Base-by-base conservation (phyloP, 2,797 vertebrate genomes). In the Spinibarbus caldwelli region DNA sequence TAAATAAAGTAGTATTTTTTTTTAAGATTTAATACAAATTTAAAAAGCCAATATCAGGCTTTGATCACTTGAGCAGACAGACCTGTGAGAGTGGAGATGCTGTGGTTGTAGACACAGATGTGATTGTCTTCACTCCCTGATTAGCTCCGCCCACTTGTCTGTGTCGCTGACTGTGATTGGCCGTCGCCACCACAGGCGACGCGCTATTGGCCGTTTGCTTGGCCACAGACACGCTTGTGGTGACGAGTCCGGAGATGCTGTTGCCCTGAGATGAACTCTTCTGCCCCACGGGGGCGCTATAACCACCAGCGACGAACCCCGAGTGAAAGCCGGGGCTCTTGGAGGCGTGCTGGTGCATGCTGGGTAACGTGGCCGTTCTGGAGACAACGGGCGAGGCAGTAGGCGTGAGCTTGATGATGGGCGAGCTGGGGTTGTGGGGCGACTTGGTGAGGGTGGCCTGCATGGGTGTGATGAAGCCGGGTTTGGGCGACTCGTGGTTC, bases 361-460 rank as follows among this genome's bases (percentile, higher is more conserved):
- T 64, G 43, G 92, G 86, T 84, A 91, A 80, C 21, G 91, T 89
- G 4, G 80, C 2, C 0, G 79, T 14, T 83, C 94, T 88, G 86
- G 93, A 87, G 79, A 57, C 89, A 91, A 57, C 89, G 91, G 91
- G 79, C 87, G 91, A 47, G 57, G 91, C 31, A 29, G 83, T 80
- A 94, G 95, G 93, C 38, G 95, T 98, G 91, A 99, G 92, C 86
- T 97, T 98, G 90, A 99, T 96, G 90, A 99, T 97, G 79, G 97
- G 96, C 11, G 94, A 91, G 82, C 91, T 92, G 89, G 93, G 94
- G 91, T 97, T 98, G 92, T 96, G 96, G 84, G 96, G 94, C 31
- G 97, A 97, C 91, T 99, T 99, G 90, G 97, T 97, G 93, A 98
- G 97, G 43, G 97, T 98, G 62, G 97, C 97, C 89, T 98, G 98